phyloP scores from a whole-genome alignment of 2,113 vertebrate species.

The Opisthocomus hoazin region DNA sequence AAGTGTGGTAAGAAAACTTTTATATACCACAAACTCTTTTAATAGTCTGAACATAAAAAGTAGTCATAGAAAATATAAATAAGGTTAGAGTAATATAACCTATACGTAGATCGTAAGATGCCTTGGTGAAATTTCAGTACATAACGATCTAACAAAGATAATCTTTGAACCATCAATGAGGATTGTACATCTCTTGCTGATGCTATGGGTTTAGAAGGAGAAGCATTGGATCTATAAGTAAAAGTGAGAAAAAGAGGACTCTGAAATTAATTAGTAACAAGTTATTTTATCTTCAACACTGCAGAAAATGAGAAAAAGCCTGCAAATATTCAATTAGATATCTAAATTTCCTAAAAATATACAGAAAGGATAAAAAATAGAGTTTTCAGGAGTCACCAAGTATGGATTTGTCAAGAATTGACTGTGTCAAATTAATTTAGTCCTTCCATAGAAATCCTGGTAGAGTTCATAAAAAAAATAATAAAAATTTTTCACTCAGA shows the following conservation, averaged over 20 bases:
- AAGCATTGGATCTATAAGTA: not conserved
- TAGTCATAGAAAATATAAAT: not conserved
- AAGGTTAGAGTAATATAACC: not conserved
- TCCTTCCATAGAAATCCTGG: not conserved
- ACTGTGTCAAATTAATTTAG: not conserved
- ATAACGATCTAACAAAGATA: not conserved
- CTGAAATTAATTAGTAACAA: not conserved
- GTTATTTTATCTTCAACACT: not conserved
- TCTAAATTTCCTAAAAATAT: not conserved
- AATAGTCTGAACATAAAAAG: not conserved
- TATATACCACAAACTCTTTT: not conserved
- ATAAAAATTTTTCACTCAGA: not conserved
- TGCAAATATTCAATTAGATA: not conserved
- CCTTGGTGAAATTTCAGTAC: not conserved
- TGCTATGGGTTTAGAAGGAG: not conserved
- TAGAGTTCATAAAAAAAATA: not conserved
- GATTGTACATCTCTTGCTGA: not conserved
- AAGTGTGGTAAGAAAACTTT: not conserved
- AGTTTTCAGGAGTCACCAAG: not conserved
- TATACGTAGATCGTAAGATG: not conserved
- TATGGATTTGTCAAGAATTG: not conserved
- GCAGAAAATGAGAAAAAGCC: not conserved
- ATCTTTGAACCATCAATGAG: not conserved
- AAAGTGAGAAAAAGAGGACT: not conserved
- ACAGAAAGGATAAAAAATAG: not conserved